Base-by-base conservation (phyloP, 1,140 invertebrate genomes). In the Holcopasites calliopsidis region DNA sequence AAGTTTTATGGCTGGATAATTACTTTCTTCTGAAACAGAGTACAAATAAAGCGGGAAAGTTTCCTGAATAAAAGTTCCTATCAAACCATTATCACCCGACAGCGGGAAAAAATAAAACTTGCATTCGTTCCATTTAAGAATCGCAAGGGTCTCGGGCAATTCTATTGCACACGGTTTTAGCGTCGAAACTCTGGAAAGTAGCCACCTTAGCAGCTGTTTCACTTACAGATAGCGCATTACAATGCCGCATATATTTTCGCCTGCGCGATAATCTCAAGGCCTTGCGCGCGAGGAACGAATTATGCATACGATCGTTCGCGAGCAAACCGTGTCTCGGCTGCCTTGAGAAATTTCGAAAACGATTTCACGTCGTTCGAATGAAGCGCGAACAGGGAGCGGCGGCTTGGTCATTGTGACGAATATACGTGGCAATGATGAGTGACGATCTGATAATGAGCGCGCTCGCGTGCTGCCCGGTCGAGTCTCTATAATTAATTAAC, bases 401-500 rank as follows among this genome's bases (percentile, higher is more conserved):
- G n/a, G 6, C 11, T 13, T 16, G 47, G n/a, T n/a, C 40, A 10
- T 47, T 31, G 10, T 28, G 2, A 31, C 23, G 58, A 44, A 28
- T n/a, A n/a, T n/a, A n/a, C 18, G 6, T 11, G 10, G 54, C 8
- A 16, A 5, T 5, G 69, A 71, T 50, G 60, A 49, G 58, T 38
- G 55, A 31, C 33, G 60, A 76, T 82, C 54, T 38, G 76, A 83
- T 76, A 82, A 82, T 42, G 38, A 60, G 28, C 55, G 21, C 8
- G 71, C 21, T 73, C 62, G 49, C 54, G 55, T 69, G 76, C 50
- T 11, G 52, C 35, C 33, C 23, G 33, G 40, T 49, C 38, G 18
- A 54, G 13, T 60, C 60, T 35, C 66, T 42, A n/a, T 76, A 54
- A 80, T 79, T 79, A 84, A 84, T 84, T 79, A 79, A 84, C 54